These are phyloP conservation scores for Dryoscopus gambensis DNA, from an alignment of 2,113 vertebrate species.

Conservation along the genomic window DNA sequence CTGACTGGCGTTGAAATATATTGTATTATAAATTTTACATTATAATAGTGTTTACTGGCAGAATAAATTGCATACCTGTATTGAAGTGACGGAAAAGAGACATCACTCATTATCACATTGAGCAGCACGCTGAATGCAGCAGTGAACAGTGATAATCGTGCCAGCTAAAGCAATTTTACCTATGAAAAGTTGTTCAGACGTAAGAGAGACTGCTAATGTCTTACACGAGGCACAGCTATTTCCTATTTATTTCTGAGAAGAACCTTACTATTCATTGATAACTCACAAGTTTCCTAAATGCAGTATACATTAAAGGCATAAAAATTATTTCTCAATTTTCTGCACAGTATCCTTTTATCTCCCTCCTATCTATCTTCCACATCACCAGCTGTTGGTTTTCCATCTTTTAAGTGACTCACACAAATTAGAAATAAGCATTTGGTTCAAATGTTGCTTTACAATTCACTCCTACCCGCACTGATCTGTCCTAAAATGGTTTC, in stretches of 20 bases:
- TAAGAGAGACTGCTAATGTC: slow-evolving; percentile 23
- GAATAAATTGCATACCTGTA: slow-evolving; percentile 63
- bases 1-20: slow-evolving; percentile 65
- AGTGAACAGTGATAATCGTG: slow-evolving; percentile 33
- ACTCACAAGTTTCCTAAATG: neutral
- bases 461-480: neutral
- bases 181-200: slow-evolving; percentile 39
- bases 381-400: neutral
- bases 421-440: neutral
- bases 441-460: neutral
- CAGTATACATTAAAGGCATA: neutral
- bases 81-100: slow-evolving; percentile 52
- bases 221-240: neutral
- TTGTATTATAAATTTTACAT: slow-evolving; percentile 70
- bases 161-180: slow-evolving; percentile 45
- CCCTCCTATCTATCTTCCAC: neutral
- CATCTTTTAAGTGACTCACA: neutral
- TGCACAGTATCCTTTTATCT: neutral
- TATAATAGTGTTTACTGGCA: slow-evolving; percentile 67
- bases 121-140: slow-evolving; percentile 31
- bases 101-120: slow-evolving; percentile 56
- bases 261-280: neutral
- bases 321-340: neutral
- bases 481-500: neutral
- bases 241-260: slow-evolving; percentile 15